Evolutionary conservation across 2,888 invertebrate species (phyloP).

Genomic region (Cremastinae sp.): DNA sequence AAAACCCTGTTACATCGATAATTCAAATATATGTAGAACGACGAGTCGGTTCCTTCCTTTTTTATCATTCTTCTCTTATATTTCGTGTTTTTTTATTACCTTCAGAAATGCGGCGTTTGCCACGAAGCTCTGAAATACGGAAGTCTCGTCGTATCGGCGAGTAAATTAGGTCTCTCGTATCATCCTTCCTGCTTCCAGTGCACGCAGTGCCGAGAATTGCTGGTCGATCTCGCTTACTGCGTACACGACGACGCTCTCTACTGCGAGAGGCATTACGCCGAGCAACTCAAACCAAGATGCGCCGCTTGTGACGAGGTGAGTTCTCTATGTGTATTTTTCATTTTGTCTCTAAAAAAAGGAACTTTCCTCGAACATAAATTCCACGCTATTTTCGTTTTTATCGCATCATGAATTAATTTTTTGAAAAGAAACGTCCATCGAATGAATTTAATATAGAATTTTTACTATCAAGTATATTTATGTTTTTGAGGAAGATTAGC

Average conservation of each 20-base stretch:
- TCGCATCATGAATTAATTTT: no score
- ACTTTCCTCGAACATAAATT: background rate
- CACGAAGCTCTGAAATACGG: slow-evolving; percentile 89
- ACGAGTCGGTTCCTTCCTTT: background rate
- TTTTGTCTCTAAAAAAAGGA: background rate
- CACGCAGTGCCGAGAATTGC: slow-evolving; percentile 92
- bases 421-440: no score
- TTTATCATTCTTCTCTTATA: background rate
- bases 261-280: slow-evolving; percentile 98
- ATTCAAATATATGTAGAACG: background rate
- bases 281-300: slow-evolving; percentile 96
- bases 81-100: background rate
- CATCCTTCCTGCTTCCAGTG: slow-evolving; percentile 97
- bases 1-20: background rate
- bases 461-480: no score
- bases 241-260: slow-evolving; percentile 92
- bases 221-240: slow-evolving; percentile 98
- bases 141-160: slow-evolving; percentile 92
- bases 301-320: slow-evolving; percentile 99
- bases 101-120: slow-evolving; percentile 92
- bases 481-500: no score
- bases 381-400: no score
- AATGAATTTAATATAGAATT: no score
- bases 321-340: slow-evolving; percentile 59
- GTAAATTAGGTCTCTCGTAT: slow-evolving; percentile 91